phyloP scores from a whole-genome alignment of 2,888 invertebrate genomes.

The Brassicogethes aeneus region DNA sequence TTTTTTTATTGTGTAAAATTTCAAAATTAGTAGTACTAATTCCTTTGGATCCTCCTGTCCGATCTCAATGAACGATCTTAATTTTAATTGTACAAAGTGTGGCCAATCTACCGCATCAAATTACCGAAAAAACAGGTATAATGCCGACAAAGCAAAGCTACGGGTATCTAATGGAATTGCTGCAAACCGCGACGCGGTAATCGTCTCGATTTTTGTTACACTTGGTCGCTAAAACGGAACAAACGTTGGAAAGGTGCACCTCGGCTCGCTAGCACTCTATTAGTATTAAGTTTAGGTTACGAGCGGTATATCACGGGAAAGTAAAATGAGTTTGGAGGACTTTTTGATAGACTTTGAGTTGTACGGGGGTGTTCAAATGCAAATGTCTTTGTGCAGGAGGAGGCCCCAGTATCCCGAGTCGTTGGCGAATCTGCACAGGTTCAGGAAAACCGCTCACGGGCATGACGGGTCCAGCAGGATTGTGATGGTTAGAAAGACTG shows the following conservation, averaged over 20 bases:
- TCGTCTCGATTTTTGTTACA: conserved; percentile 29
- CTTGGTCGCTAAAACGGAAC: conserved; percentile 39
- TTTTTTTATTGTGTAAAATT: no score
- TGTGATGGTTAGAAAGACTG: conserved; percentile 60
- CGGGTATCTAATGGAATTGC: not conserved
- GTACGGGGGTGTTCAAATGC: conserved; percentile 20
- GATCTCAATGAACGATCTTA: no score
- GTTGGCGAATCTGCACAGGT: conserved; percentile 36
- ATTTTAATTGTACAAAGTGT: no score
- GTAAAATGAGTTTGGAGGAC: conserved; percentile 14
- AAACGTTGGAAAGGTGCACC: conserved; percentile 33
- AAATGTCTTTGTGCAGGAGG: conserved; percentile 32
- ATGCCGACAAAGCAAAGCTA: not conserved
- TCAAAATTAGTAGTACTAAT: no score
- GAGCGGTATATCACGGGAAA: conserved; percentile 16
- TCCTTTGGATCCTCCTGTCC: not conserved
- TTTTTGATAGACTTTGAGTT: conserved; percentile 17
- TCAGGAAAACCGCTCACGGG: conserved; percentile 37
- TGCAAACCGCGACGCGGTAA: not conserved
- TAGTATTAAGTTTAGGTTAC: not conserved
- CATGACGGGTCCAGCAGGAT: conserved; percentile 50
- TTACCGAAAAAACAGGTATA: not conserved
- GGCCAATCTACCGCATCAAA: not conserved
- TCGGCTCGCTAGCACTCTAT: not conserved
- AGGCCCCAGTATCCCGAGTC: conserved; percentile 35